Evolutionary conservation across 2,113 vertebrate species (phyloP).

Genomic region (Apaloderma vittatum): DNA sequence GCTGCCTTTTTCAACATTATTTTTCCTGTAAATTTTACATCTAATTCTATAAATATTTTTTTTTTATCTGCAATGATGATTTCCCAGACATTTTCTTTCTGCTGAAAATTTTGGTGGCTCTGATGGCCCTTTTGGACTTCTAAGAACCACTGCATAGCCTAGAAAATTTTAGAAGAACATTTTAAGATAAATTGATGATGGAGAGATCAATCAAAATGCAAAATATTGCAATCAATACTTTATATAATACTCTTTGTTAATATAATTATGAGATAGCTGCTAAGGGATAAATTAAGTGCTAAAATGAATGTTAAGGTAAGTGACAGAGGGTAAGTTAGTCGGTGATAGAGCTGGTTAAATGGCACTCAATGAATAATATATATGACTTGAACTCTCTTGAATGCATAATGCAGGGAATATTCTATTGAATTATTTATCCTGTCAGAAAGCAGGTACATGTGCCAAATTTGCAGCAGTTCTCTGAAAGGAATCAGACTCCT

Average conservation of each 20-base stretch:
- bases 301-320: slow-evolving; percentile 6
- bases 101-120: background rate
- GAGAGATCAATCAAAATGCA: background rate
- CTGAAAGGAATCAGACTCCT: slow-evolving; percentile 5
- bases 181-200: background rate
- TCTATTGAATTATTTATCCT: slow-evolving; percentile 51
- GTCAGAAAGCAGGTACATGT: background rate
- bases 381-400: slow-evolving; percentile 16
- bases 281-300: background rate
- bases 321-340: background rate
- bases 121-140: background rate
- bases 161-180: background rate
- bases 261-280: background rate
- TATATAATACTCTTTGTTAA: background rate
- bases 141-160: background rate
- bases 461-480: slow-evolving; percentile 21
- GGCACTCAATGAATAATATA: slow-evolving; percentile 54
- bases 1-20: background rate
- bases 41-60: background rate
- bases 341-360: slow-evolving; percentile 40
- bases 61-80: background rate
- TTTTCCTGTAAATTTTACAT: background rate
- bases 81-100: background rate
- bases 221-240: background rate
- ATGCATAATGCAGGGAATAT: slow-evolving; percentile 32